Evolutionary conservation across 2,888 invertebrate species (phyloP).

Genomic region (Ferdinandea cuprea): DNA sequence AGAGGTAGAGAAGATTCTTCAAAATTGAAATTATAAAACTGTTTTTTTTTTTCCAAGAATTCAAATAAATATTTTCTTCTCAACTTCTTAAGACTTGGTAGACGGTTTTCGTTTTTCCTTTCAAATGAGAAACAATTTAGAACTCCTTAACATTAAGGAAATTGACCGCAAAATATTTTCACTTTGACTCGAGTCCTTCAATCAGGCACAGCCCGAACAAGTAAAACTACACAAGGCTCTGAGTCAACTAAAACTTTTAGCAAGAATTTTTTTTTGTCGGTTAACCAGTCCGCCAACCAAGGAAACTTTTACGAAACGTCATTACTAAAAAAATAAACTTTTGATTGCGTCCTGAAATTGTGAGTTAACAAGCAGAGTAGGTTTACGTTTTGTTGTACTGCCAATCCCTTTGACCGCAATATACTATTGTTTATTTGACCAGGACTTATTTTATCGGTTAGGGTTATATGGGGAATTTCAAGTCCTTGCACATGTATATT

Average conservation of each 20-base stretch:
- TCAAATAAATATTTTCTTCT: neutral
- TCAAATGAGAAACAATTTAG: too few species aligned
- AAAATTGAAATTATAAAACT: neutral
- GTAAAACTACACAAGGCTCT: conserved; percentile 35
- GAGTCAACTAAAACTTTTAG: conserved; percentile 24
- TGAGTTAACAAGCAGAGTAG: conserved; percentile 43
- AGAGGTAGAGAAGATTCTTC: neutral
- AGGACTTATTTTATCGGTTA: conserved; percentile 40
- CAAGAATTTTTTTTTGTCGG: conserved; percentile 10
- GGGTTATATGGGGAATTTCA: neutral
- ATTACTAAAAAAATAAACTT: conserved; percentile 59
- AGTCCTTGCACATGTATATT: neutral
- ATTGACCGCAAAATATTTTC: conserved; percentile 71
- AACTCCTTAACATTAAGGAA: conserved; percentile 49
- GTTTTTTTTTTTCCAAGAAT: neutral
- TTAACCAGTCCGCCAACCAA: conserved; percentile 1
- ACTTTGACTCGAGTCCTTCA: conserved; percentile 64
- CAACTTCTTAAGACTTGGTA: too few species aligned
- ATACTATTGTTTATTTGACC: conserved; percentile 42
- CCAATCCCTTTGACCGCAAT: conserved; percentile 48
- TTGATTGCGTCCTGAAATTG: conserved; percentile 62
- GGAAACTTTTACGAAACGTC: conserved; percentile 50
- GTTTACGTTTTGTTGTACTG: neutral
- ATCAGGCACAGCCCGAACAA: conserved; percentile 43
- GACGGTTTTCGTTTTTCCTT: too few species aligned